Base-by-base conservation (phyloP, 35 echinoderm and acorn worm genomes). In the Patiria miniata region DNA sequence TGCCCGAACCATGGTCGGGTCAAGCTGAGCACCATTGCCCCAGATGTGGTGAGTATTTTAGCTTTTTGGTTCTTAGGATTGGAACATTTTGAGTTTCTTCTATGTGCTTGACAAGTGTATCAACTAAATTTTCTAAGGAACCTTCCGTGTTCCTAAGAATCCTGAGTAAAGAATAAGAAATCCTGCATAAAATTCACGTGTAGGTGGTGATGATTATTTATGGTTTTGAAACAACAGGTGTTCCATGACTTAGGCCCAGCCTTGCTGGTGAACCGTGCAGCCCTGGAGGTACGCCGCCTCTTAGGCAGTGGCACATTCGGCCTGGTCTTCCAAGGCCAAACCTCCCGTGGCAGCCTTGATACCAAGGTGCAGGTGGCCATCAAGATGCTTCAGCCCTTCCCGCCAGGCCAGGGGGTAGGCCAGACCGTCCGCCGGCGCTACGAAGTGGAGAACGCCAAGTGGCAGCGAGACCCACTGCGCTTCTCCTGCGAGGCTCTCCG, bases 371-470 rank as follows among this genome's bases (percentile, higher is more conserved):
- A 88, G 15, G 90, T 98, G 8, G 96, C 96, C 47, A 79, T 88
- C 47, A 98, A 98, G 51, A 94, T 94, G 89, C 92, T 98, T 0
- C 95, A 97, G 42, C 96, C 96, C 17, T 99, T 89, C 73, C 92
- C 92, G 2, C 96, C 96, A 8, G 92, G 96, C 19, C 89, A 94
- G 40, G 93, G 89, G 7, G 96, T 92, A 10, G 80, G 89, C 36
- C 88, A 92, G 36, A 92, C 95, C 0, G 87, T 92, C 86, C 80
- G 86, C 16, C 83, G 68, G 5, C 89, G 92, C 14, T 99, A 94
- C 69, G 96, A 99, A 44, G 91, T 83, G 15, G 93, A 94, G 47
- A 89, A 94, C 87, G 81, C 68, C 39, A 99, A 99, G 77, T 99
- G 96, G 96, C 96, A 95, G 28, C 23, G 83, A 10, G 84, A 92